A percentile compares a stretch with the other conserved stretches of the same genome.
These are phyloP conservation scores for Smittia aterrima DNA, from an alignment of 2,888 invertebrate species.

Conservation along the genomic window DNA sequence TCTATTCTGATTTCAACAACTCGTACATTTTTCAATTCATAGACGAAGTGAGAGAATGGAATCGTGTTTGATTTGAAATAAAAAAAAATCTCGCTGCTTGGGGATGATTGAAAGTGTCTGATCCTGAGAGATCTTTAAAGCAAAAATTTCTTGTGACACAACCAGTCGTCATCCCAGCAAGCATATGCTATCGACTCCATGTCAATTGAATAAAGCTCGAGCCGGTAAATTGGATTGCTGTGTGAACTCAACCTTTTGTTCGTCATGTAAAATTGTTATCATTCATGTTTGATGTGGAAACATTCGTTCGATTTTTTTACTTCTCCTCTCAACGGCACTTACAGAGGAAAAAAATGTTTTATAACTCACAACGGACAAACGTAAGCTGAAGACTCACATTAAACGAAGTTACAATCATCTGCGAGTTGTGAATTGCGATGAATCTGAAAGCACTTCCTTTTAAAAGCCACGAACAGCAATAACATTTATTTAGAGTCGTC, in stretches of 20 bases:
- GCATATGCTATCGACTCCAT: too few species aligned
- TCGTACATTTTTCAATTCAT: background rate
- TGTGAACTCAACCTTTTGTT: constrained; percentile 20
- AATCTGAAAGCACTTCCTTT: background rate
- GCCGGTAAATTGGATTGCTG: constrained; percentile 3
- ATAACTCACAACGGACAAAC: background rate
- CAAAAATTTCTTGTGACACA: too few species aligned
- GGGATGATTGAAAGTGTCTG: background rate
- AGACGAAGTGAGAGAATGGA: background rate
- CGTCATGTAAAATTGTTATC: constrained; percentile 10
- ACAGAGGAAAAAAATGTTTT: background rate
- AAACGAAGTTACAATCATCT: background rate
- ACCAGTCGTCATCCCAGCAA: too few species aligned
- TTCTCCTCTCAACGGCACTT: background rate
- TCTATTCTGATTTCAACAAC: background rate
- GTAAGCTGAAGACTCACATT: background rate
- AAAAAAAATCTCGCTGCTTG: background rate
- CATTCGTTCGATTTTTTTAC: background rate
- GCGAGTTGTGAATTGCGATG: background rate
- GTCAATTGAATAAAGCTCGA: background rate
- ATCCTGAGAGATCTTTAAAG: too few species aligned
- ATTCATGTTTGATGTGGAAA: constrained; percentile 2
- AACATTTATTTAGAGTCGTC: background rate
- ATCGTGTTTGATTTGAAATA: background rate
- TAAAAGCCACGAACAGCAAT: background rate